Evolutionary conservation across 92 coral and sea anemone species (phyloP).

Genomic region (Actinostola sp.): DNA sequence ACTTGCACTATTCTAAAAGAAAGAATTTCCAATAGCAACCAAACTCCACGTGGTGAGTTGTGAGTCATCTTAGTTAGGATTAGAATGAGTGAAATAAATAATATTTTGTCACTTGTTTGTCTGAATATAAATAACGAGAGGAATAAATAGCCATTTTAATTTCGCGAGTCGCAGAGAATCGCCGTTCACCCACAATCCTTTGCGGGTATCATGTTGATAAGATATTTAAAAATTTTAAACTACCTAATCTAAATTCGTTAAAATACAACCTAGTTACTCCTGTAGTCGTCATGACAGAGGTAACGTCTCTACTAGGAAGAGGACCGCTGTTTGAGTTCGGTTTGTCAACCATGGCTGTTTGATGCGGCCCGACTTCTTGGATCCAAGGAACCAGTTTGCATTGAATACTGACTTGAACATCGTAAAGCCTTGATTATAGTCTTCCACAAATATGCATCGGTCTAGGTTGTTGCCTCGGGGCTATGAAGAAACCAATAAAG

Average conservation of each 20-base stretch:
- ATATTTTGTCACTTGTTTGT: neutral
- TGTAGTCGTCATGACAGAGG: neutral
- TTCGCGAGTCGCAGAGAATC: neutral
- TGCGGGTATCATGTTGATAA: neutral
- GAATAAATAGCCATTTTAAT: neutral
- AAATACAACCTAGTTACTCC: slow-evolving; percentile 19
- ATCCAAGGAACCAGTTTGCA: slow-evolving; percentile 40
- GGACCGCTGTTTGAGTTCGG: slow-evolving; percentile 20
- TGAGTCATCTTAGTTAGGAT: neutral
- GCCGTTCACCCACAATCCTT: slow-evolving; percentile 9
- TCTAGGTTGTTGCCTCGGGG: slow-evolving; percentile 30
- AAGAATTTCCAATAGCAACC: neutral
- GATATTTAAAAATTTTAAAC: neutral
- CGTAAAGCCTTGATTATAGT: slow-evolving; percentile 39
- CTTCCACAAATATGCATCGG: slow-evolving; percentile 56
- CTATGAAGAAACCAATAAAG: slow-evolving; percentile 26
- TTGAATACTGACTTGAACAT: slow-evolving; percentile 49
- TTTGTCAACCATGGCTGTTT: slow-evolving; percentile 22
- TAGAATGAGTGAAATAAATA: neutral
- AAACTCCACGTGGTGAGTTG: neutral
- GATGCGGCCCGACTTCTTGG: slow-evolving; percentile 35
- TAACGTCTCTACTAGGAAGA: slow-evolving; percentile 1
- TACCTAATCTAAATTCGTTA: neutral
- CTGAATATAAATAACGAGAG: neutral
- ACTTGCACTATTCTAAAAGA: no score